Conservation (phyloP, 2,797 vertebrate species). For the Leucoraja ocellata region DNA sequence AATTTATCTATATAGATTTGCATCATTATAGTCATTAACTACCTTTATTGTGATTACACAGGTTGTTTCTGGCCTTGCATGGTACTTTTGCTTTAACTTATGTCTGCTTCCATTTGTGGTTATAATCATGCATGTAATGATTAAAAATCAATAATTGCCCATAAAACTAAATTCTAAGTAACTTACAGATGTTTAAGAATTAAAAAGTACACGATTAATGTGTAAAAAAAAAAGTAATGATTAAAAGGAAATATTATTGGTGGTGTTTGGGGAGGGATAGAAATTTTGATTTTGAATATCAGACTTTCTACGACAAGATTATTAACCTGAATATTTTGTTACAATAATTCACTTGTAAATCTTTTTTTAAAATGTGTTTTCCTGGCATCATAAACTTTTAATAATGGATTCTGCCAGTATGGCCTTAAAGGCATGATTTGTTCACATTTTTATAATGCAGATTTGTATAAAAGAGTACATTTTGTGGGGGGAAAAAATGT, state of each 20-base stretch:
- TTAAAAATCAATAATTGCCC: slow-evolving; percentile 37
- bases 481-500: slow-evolving; percentile 77
- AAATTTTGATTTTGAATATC: slow-evolving; percentile 38
- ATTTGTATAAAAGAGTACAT: slow-evolving; percentile 92
- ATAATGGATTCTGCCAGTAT: slow-evolving; percentile 85
- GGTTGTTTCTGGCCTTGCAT: slow-evolving; percentile 37
- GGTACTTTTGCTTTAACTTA: slow-evolving; percentile 32
- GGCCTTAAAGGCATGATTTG: slow-evolving; percentile 87
- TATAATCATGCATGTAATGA: slow-evolving; percentile 38
- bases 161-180: slow-evolving; percentile 37
- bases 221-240: slow-evolving; percentile 24
- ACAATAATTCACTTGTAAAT: slow-evolving; percentile 99
- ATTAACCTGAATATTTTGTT: slow-evolving; percentile 79
- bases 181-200: slow-evolving; percentile 37
- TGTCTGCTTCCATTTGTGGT: slow-evolving; percentile 34
- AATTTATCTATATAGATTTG: slow-evolving; percentile 32
- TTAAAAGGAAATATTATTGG: slow-evolving; percentile 37
- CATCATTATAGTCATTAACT: slow-evolving; percentile 23
- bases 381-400: slow-evolving; percentile 82
- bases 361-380: slow-evolving; percentile 81
- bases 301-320: slow-evolving; percentile 42
- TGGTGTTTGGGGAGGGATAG: slow-evolving; percentile 27
- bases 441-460: slow-evolving; percentile 95
- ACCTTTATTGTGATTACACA: slow-evolving; percentile 7
- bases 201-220: slow-evolving; percentile 28